phyloP scores from a whole-genome alignment of 2,888 invertebrate genomes.

The Mimas tiliae region DNA sequence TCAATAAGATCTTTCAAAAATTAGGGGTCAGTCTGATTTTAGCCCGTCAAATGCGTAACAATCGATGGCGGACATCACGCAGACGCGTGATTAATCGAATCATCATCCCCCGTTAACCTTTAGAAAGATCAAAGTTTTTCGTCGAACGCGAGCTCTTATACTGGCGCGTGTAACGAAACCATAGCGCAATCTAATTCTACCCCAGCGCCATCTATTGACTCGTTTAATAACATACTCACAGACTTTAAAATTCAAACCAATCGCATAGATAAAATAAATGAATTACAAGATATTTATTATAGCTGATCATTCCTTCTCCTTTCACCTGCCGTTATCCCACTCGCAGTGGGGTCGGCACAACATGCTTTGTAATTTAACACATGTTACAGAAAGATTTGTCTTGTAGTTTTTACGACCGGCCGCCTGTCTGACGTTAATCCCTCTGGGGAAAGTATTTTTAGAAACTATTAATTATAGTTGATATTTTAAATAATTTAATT shows the following conservation, averaged over 20 bases:
- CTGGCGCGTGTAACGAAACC: slow-evolving; percentile 44
- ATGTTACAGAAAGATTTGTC: too few relatives aligned
- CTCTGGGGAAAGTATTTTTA: too few relatives aligned
- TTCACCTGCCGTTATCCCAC: too few relatives aligned
- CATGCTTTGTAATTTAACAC: too few relatives aligned
- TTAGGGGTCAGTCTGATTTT: slow-evolving; percentile 73
- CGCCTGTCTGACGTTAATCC: too few relatives aligned
- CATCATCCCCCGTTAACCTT: slow-evolving; percentile 82
- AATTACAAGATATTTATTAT: too few relatives aligned
- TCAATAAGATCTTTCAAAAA: slow-evolving; percentile 58
- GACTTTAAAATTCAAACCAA: too few relatives aligned
- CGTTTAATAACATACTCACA: background rate
- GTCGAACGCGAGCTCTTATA: background rate
- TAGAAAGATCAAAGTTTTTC: slow-evolving; percentile 66
- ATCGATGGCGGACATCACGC: slow-evolving; percentile 76
- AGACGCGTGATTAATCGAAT: slow-evolving; percentile 71
- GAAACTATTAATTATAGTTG: background rate
- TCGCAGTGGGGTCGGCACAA: too few relatives aligned
- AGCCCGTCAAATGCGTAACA: slow-evolving; percentile 78
- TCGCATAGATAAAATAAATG: too few relatives aligned
- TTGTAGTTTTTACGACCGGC: too few relatives aligned
- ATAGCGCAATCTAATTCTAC: slow-evolving; percentile 53
- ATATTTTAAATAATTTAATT: slow-evolving; percentile 4
- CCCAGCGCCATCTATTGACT: too few relatives aligned
- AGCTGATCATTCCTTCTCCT: too few relatives aligned